These are phyloP conservation scores for Escarpia spicata DNA, from an alignment of 2,888 invertebrate species.

Conservation along the genomic window DNA sequence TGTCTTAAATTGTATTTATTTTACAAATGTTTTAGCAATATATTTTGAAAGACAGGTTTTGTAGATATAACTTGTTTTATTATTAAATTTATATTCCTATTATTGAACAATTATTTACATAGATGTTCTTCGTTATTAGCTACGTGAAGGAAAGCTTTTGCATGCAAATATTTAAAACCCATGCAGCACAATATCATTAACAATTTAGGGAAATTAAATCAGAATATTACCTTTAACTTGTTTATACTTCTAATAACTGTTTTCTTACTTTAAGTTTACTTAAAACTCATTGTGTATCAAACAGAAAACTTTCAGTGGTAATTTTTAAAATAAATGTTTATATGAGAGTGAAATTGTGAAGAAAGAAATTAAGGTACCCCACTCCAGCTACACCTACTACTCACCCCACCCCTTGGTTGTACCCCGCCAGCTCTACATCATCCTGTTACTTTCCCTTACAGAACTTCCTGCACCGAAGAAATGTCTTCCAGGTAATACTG, in stretches of 20 bases:
- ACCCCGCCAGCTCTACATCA: background rate
- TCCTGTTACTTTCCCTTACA: background rate
- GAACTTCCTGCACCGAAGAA: constrained; percentile 12
- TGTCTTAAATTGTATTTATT: too few relatives aligned
- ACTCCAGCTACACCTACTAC: background rate
- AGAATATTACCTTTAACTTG: too few relatives aligned
- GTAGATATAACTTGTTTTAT: too few relatives aligned
- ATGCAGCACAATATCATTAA: background rate
- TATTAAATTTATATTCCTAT: too few relatives aligned
- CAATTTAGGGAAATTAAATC: background rate
- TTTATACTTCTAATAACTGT: too few relatives aligned
- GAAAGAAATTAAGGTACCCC: background rate
- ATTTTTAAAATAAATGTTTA: background rate
- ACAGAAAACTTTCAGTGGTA: background rate
- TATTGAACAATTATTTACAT: too few relatives aligned
- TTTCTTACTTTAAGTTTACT: background rate
- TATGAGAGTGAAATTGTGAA: background rate
- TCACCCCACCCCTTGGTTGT: background rate
- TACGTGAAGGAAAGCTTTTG: too few relatives aligned
- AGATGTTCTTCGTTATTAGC: too few relatives aligned
- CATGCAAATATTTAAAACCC: too few relatives aligned
- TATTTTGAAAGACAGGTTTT: too few relatives aligned
- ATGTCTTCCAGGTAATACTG: background rate
- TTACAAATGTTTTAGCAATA: too few relatives aligned
- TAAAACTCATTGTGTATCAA: background rate